These are phyloP conservation scores for Heliconius hermathena DNA, from an alignment of 1,140 invertebrate species.

Conservation along the genomic window DNA sequence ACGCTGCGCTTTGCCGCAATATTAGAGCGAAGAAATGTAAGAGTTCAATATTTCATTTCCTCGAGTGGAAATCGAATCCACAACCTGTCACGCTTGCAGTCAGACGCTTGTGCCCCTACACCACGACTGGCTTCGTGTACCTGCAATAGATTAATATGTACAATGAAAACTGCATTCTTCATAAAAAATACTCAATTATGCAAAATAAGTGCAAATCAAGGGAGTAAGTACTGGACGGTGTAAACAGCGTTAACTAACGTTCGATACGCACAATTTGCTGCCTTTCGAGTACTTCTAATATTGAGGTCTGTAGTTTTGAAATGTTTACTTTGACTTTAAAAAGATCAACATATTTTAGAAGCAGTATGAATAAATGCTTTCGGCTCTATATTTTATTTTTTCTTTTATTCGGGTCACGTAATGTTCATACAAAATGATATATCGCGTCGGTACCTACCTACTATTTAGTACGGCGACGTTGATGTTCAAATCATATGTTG, in stretches of 20 bases:
- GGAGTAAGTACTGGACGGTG: constrained; percentile 14
- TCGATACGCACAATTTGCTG: constrained; percentile 42
- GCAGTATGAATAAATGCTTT: background rate
- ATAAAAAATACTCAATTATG: background rate
- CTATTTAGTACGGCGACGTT: background rate
- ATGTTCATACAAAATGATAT: background rate
- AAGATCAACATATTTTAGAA: constrained; percentile 18
- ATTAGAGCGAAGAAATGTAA: too few species aligned
- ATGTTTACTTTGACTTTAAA: constrained; percentile 23
- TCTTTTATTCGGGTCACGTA: background rate
- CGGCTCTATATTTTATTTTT: background rate
- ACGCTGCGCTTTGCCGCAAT: too few species aligned
- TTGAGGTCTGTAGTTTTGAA: constrained; percentile 26
- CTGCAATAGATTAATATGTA: too few species aligned
- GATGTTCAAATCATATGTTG: too few species aligned
- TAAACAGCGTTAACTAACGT: constrained; percentile 44
- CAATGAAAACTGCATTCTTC: background rate
- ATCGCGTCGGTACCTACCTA: background rate
- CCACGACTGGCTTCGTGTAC: too few species aligned
- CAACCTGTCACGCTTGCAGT: too few species aligned
- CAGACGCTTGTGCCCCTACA: too few species aligned
- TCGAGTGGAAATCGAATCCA: too few species aligned
- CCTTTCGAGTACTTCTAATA: constrained; percentile 23
- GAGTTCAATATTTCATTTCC: too few species aligned
- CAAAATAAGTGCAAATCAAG: constrained; percentile 40